A percentile compares a stretch with the other conserved stretches of the same genome.
phyloP scores from a whole-genome alignment of 92 coral and sea anemone species.

The Epizoanthus ramosus region DNA sequence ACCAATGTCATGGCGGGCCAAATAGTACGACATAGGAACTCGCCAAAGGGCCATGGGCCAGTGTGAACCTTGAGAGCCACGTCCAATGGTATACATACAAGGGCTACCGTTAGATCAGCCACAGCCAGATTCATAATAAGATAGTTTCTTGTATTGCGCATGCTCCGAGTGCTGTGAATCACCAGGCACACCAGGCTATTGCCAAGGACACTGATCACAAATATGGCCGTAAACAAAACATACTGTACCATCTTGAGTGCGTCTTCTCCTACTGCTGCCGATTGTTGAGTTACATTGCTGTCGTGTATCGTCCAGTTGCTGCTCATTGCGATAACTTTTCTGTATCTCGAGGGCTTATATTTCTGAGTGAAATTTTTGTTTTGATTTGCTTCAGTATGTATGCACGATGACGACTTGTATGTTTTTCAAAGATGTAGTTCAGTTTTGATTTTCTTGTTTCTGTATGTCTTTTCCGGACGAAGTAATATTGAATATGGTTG shows the following conservation, averaged over 20 bases:
- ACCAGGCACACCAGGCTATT: slow-evolving; percentile 82
- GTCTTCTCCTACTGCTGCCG: neutral
- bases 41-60: slow-evolving; percentile 78
- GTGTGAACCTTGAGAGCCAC: slow-evolving; percentile 57
- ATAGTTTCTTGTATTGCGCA: slow-evolving; percentile 87
- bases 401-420: too few relatives aligned
- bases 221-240: slow-evolving; percentile 65
- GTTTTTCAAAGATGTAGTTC: too few relatives aligned
- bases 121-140: slow-evolving; percentile 82
- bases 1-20: slow-evolving; percentile 94
- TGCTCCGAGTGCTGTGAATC: slow-evolving; percentile 78
- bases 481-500: too few relatives aligned
- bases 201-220: slow-evolving; percentile 74
- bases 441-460: too few relatives aligned
- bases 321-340: neutral
- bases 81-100: slow-evolving; percentile 88
- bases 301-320: neutral
- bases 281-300: neutral
- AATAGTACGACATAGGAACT: slow-evolving; percentile 67
- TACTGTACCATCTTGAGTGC: slow-evolving; percentile 65
- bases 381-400: too few relatives aligned
- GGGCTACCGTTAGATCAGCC: slow-evolving; percentile 83
- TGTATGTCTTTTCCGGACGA: too few relatives aligned
- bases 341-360: neutral
- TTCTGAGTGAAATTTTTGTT: too few relatives aligned